Percentiles rank a stretch among this genome's conserved stretches.
Evolutionary conservation across 2,113 vertebrate species (phyloP).

Genomic region (Lophotis ruficrista): DNA sequence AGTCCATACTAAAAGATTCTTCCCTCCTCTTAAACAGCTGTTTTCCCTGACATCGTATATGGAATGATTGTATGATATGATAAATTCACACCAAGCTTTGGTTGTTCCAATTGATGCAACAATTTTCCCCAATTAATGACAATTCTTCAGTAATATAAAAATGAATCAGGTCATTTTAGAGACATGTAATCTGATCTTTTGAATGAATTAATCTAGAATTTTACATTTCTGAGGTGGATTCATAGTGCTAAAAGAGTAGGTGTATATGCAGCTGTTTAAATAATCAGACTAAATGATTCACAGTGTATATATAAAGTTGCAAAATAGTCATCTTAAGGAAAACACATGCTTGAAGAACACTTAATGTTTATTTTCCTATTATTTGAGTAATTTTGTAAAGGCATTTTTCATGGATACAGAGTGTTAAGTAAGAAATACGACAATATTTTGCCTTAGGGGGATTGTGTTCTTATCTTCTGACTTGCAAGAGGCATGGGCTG

Average conservation of each 20-base stretch:
- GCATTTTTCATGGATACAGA: neutral
- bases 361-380: neutral
- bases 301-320: neutral
- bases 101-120: neutral
- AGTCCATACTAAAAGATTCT: neutral
- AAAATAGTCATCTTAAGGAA: constrained; percentile 12
- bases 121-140: neutral
- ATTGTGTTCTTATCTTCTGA: neutral
- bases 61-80: neutral
- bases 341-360: neutral
- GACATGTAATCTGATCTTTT: neutral
- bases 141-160: neutral
- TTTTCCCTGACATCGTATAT: neutral
- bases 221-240: neutral
- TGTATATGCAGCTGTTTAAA: neutral
- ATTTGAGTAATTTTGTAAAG: neutral
- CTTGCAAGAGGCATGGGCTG: neutral
- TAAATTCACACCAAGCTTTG: neutral
- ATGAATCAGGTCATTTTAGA: neutral
- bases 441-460: neutral
- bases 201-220: neutral
- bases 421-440: neutral
- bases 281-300: neutral
- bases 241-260: neutral
- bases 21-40: neutral